These are phyloP conservation scores for Wasmannia auropunctata DNA, from an alignment of 1,140 invertebrate genomes.

Conservation along the genomic window DNA sequence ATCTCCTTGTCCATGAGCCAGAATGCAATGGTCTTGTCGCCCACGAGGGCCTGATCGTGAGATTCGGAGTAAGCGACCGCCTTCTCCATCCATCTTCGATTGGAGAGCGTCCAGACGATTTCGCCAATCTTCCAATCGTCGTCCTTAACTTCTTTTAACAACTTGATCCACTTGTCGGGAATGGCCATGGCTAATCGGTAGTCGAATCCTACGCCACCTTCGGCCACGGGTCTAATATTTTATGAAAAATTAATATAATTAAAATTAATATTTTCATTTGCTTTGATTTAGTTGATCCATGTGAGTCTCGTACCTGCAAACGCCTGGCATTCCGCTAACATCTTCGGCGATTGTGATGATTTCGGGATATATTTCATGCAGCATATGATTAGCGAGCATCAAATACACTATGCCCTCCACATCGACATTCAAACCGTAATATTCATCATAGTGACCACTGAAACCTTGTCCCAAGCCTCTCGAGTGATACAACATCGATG, in stretches of 20 bases:
- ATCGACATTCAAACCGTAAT: conserved; percentile 98
- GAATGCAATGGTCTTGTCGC: conserved; percentile 99
- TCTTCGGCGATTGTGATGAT: conserved; percentile 99
- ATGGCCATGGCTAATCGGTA: conserved; percentile 99
- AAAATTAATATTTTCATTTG: not conserved
- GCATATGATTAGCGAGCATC: conserved; percentile 97
- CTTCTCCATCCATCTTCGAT: conserved; percentile 97
- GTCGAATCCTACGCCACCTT: conserved; percentile 98
- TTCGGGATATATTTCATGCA: conserved; percentile 94
- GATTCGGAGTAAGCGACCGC: conserved; percentile 98
- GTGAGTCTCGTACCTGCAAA: conserved; percentile 89
- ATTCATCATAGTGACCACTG: conserved; percentile 98
- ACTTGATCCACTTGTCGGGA: conserved; percentile 99
- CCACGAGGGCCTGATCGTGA: conserved; percentile 98
- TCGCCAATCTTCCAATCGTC: conserved; percentile 98
- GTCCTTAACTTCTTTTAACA: conserved; percentile 93
- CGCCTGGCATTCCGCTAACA: conserved; percentile 99
- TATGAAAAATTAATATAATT: not conserved
- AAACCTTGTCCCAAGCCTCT: conserved; percentile 97
- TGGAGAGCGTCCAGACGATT: conserved; percentile 97
- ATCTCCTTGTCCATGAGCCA: conserved; percentile 99
- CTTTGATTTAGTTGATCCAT: not conserved
- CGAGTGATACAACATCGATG: conserved; percentile 99
- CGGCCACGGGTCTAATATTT: conserved; percentile 89
- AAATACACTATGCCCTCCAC: conserved; percentile 98